These are phyloP conservation scores for Plumapathes pennacea DNA, from an alignment of 92 coral and sea anemone species.

Conservation along the genomic window DNA sequence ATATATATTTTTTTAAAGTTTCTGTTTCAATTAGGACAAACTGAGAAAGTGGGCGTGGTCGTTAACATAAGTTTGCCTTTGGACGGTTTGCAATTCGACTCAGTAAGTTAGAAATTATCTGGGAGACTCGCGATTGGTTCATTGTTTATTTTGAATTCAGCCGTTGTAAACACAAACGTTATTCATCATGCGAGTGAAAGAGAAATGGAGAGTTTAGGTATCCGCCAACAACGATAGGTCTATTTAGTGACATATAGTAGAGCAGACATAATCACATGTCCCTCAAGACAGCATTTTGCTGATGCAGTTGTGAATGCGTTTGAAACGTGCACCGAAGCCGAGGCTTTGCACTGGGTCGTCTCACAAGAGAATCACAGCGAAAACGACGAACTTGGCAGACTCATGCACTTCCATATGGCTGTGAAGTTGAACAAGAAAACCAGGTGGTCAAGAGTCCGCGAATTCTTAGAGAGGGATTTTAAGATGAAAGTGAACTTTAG, in stretches of 20 bases:
- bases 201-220: too few relatives aligned
- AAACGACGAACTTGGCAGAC: not conserved
- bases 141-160: too few relatives aligned
- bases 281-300: constrained; percentile 3
- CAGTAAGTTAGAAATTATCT: too few relatives aligned
- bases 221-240: not conserved
- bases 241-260: constrained; percentile 11
- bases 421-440: constrained; percentile 7
- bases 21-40: too few relatives aligned
- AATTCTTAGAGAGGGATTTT: not conserved
- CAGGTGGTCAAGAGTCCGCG: constrained; percentile 7
- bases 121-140: too few relatives aligned
- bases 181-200: too few relatives aligned
- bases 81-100: too few relatives aligned
- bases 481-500: constrained; percentile 15
- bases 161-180: too few relatives aligned
- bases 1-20: too few relatives aligned
- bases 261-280: constrained; percentile 1
- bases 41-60: too few relatives aligned
- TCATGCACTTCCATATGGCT: constrained; percentile 21
- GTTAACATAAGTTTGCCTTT: too few relatives aligned
- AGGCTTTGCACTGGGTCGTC: constrained; percentile 17
- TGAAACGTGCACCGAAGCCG: constrained; percentile 1
- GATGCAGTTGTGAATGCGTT: constrained; percentile 8
- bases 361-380: not conserved